A percentile compares a stretch with the other conserved stretches of the same genome.
phyloP scores from a whole-genome alignment of 2,797 vertebrate genomes.

The Pseudochromis fuscus region DNA sequence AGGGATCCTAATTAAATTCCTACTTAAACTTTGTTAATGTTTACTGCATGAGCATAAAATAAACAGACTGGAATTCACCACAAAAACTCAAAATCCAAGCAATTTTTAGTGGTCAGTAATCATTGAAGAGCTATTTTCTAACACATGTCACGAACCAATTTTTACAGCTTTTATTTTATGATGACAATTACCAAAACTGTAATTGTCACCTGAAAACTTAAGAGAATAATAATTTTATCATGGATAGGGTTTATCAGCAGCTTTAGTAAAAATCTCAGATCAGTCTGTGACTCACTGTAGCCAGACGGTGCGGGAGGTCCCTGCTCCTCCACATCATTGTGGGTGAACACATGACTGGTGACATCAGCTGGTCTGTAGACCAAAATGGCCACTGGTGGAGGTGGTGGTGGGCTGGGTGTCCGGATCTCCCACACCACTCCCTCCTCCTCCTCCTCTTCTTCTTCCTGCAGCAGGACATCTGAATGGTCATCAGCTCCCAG shows the following conservation, averaged over 20 bases:
- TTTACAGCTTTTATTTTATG: no score
- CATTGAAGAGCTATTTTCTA: no score
- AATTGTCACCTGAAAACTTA: background rate
- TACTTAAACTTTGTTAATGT: no score
- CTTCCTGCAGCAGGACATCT: conserved; percentile 36
- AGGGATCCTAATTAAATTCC: no score
- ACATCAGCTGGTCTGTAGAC: conserved; percentile 66
- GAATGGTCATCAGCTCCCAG: conserved; percentile 30
- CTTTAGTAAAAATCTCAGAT: background rate
- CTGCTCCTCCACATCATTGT: conserved; percentile 77
- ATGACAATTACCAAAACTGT: no score
- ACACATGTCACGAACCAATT: no score
- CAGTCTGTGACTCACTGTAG: conserved; percentile 71
- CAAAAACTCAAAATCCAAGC: no score
- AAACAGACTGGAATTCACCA: no score
- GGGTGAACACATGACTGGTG: conserved; percentile 64
- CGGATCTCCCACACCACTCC: conserved; percentile 57
- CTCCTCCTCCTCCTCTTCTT: conserved; percentile 38
- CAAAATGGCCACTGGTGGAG: conserved; percentile 52
- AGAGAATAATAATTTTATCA: background rate
- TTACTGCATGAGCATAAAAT: no score
- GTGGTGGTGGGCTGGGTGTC: conserved; percentile 70
- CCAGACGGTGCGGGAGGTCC: conserved; percentile 56
- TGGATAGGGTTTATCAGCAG: background rate
- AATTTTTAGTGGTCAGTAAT: no score